Base-by-base conservation (phyloP, 2,797 vertebrate species). In the Acridotheres tristis region DNA sequence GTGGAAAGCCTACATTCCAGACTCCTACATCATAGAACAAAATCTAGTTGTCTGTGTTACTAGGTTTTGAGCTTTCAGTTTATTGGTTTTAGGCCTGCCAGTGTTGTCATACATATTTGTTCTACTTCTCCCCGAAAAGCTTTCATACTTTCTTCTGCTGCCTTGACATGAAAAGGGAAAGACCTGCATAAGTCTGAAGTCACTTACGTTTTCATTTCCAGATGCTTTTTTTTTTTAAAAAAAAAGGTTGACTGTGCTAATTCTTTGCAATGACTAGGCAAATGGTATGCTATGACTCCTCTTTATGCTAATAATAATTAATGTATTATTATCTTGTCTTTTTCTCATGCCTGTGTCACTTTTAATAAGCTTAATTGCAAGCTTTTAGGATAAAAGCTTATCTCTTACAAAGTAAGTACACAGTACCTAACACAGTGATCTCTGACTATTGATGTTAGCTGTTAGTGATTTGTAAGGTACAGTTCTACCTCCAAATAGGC, bases 291-390 rank as follows among this genome's bases (percentile, higher is more conserved):
- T 96, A 84, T 95, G 90, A 95, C 93, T 96, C 73, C 88, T 94
- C 79, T 61, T 86, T 94, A 81, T 90, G 85, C 66, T 94, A 94
- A 67, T 94, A 95, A 89, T 88, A 94, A 95, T 95, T 76, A 85
- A 63, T 91, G 66, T 91, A 45, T 93, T 91, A 94, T 96, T 96
- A 96, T 90, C 95, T 84, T 93, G 94, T 96, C 90, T 89, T 75
- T 88, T 93, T 91, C 69, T 75, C 76, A 58, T 66, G 34, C 85
- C 85, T 67, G n/a, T 95, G 94, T 90, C 85, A 86, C 80, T 93
- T 94, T 74, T 91, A 89, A 93, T 96, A 73, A 66, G 76, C 63
- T 86, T 94, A 95, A 96, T 96, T 96, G 74, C 71, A 91, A 94
- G 83, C 90, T 96, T 94, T 93, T 94, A 85, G 63, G 40, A 55